Evolutionary conservation across 2,797 vertebrate species (phyloP).

Genomic region (Ctenopoma multispine): DNA sequence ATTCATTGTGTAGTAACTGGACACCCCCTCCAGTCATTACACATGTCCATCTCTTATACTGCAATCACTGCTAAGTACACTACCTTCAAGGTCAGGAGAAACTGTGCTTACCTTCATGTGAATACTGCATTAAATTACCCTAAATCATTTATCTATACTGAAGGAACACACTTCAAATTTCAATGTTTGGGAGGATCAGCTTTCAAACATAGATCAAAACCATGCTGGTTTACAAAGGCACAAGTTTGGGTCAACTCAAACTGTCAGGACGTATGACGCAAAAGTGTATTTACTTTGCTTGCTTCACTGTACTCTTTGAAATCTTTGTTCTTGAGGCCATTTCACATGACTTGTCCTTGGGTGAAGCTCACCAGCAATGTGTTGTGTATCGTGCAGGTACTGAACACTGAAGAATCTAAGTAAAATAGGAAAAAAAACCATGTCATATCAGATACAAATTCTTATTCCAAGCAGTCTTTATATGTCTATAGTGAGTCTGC

Average conservation of each 20-base stretch:
- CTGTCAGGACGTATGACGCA: constrained; percentile 19
- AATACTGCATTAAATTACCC: too few relatives aligned
- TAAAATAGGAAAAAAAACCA: too few relatives aligned
- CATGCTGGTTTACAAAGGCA: constrained; percentile 23
- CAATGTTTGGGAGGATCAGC: constrained; percentile 32
- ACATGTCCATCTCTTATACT: too few relatives aligned
- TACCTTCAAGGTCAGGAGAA: too few relatives aligned
- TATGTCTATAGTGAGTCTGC: background rate
- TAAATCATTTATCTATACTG: background rate
- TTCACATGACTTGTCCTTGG: background rate
- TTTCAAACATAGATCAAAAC: constrained; percentile 27
- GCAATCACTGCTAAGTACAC: too few relatives aligned
- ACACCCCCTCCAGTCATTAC: too few relatives aligned
- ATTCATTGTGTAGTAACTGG: too few relatives aligned
- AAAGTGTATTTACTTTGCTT: constrained; percentile 33
- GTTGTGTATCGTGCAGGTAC: background rate
- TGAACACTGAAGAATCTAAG: background rate
- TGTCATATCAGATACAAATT: background rate
- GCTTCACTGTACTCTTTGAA: constrained; percentile 8
- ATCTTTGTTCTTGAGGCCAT: constrained; percentile 11
- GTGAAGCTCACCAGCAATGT: background rate
- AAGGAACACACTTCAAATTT: constrained; percentile 18
- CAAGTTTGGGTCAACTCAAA: constrained; percentile 45
- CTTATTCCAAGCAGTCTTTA: background rate
- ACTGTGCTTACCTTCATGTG: too few relatives aligned